A percentile compares a stretch with the other conserved stretches of the same genome.
Evolutionary conservation across 2,888 invertebrate genomes (phyloP).

Genomic region (Ypsolopha scabrella): DNA sequence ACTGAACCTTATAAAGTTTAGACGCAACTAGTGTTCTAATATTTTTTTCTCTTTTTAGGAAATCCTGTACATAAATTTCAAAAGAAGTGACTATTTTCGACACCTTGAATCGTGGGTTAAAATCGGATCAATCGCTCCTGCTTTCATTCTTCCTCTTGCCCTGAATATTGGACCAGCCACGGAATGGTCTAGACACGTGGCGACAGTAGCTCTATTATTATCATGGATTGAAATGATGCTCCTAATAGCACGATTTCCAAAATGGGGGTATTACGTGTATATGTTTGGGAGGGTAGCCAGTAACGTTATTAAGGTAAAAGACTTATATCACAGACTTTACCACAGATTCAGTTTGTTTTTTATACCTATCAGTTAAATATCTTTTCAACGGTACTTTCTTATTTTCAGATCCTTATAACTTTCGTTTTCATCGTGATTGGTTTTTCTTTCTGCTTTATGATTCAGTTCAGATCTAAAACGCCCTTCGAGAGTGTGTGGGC

Average conservation of each 20-base stretch:
- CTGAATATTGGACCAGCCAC: neutral
- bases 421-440: too few species aligned
- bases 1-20: too few species aligned
- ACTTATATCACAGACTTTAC: too few species aligned
- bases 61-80: constrained; percentile 22
- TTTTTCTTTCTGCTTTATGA: too few species aligned
- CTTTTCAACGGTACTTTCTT: too few species aligned
- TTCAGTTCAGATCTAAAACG: too few species aligned
- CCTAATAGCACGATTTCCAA: constrained; percentile 32
- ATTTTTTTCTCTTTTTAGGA: constrained; percentile 20
- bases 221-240: constrained; percentile 40
- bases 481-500: too few species aligned
- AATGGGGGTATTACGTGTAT: constrained; percentile 34
- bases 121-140: neutral
- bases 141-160: neutral
- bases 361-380: too few species aligned
- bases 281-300: constrained; percentile 41
- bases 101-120: neutral
- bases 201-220: constrained; percentile 30
- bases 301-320: constrained; percentile 19
- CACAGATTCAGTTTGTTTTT: too few species aligned
- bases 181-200: constrained; percentile 11
- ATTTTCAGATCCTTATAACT: neutral
- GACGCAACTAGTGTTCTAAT: too few species aligned
- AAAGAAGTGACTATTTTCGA: constrained; percentile 24